Conservation (phyloP, 2,888 invertebrate genomes). For the Noctua pronuba region DNA sequence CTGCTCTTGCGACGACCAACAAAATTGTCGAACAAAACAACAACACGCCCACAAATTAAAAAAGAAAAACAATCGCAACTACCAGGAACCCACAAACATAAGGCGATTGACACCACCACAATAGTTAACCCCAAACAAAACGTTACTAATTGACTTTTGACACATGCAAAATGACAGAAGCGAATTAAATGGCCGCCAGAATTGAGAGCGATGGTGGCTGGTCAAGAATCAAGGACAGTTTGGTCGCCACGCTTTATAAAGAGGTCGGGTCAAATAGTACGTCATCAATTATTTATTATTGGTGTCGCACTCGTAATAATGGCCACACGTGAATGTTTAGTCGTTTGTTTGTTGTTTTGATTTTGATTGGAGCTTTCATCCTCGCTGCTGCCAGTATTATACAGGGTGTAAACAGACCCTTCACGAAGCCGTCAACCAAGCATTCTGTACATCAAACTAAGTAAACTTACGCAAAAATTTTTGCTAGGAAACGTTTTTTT, state of each 20-base stretch:
- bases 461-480: too few relatives aligned
- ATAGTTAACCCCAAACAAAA: constrained; percentile 70
- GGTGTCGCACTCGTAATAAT: constrained; percentile 36
- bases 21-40: constrained; percentile 14
- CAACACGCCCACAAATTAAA: constrained; percentile 17
- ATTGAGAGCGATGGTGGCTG: constrained; percentile 75
- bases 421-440: too few relatives aligned
- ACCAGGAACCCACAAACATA: constrained; percentile 60
- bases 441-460: too few relatives aligned
- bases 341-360: constrained; percentile 18
- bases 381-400: too few relatives aligned
- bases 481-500: too few relatives aligned
- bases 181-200: constrained; percentile 73
- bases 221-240: constrained; percentile 76
- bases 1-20: neutral
- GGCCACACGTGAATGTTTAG: constrained; percentile 17
- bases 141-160: constrained; percentile 72
- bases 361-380: neutral
- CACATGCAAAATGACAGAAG: constrained; percentile 72
- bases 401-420: too few relatives aligned
- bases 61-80: constrained; percentile 26
- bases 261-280: constrained; percentile 56
- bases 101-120: constrained; percentile 53
- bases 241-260: constrained; percentile 54
- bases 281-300: constrained; percentile 59